Conservation (phyloP, 2,113 vertebrate genomes). For the Urocolius indicus region DNA sequence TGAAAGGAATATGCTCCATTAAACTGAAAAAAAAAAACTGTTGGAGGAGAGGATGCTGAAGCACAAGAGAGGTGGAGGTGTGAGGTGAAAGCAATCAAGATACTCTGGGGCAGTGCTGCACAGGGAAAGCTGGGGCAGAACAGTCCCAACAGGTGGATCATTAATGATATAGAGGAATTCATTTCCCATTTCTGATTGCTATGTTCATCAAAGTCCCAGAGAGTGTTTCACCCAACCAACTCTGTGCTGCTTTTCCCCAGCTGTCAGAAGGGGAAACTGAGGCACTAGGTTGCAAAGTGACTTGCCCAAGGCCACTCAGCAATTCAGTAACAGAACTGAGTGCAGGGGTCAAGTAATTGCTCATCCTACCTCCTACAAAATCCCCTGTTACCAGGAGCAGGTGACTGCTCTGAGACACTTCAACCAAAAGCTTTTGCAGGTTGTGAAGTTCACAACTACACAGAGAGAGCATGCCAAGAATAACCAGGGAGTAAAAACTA, state of each 20-base stretch:
- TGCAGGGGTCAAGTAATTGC: neutral
- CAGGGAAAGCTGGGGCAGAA: neutral
- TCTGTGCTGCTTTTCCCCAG: neutral
- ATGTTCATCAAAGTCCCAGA: neutral
- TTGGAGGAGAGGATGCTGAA: neutral
- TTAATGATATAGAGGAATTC: accelerated
- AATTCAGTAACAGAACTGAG: neutral
- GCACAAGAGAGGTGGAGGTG: neutral
- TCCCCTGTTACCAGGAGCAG: accelerated
- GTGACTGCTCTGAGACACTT: neutral
- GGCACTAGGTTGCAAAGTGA: neutral
- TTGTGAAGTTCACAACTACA: neutral
- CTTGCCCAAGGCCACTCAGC: accelerated
- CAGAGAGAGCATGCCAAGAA: neutral
- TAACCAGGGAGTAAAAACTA: neutral
- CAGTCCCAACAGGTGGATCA: neutral
- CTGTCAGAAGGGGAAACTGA: neutral
- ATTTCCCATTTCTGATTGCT: neutral
- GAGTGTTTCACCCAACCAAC: neutral
- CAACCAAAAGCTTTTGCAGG: neutral
- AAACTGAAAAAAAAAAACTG: neutral
- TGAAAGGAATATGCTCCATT: neutral
- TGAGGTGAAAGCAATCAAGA: accelerated
- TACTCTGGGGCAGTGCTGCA: neutral
- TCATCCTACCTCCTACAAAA: neutral